Evolutionary conservation across 2,113 vertebrate genomes (phyloP).

Genomic region (Neopipo cinnamomea): DNA sequence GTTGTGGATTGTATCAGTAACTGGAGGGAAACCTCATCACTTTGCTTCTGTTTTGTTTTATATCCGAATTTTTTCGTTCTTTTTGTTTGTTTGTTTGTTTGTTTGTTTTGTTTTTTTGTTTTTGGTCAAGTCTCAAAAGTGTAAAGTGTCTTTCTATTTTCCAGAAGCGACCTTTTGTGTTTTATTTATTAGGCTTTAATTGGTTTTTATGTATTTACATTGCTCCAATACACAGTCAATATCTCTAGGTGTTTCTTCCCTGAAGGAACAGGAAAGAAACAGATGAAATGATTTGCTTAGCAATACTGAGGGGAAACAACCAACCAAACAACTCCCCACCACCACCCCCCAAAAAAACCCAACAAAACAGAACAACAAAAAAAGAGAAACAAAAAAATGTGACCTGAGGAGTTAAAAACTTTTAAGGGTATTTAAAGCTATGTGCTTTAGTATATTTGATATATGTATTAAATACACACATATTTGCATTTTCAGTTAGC

Average conservation of each 20-base stretch:
- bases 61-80: too few species aligned
- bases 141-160: neutral
- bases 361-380: neutral
- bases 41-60: neutral
- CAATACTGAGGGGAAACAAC: neutral
- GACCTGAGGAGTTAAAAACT: neutral
- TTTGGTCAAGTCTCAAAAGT: neutral
- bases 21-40: neutral
- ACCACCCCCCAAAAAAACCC: too few species aligned
- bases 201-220: neutral
- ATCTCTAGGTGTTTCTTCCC: neutral
- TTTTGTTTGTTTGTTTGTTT: too few species aligned
- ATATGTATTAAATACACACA: neutral
- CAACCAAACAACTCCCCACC: neutral
- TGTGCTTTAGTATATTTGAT: neutral
- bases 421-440: neutral
- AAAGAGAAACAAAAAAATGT: neutral
- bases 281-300: fast-evolving
- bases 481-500: neutral
- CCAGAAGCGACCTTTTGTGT: neutral
- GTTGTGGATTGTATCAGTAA: neutral
- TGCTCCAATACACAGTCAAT: neutral
- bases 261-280: neutral
- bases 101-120: too few species aligned
- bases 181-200: neutral